Conservation (phyloP, 64 coral and sea anemone genomes). For the Acropora yongei region DNA sequence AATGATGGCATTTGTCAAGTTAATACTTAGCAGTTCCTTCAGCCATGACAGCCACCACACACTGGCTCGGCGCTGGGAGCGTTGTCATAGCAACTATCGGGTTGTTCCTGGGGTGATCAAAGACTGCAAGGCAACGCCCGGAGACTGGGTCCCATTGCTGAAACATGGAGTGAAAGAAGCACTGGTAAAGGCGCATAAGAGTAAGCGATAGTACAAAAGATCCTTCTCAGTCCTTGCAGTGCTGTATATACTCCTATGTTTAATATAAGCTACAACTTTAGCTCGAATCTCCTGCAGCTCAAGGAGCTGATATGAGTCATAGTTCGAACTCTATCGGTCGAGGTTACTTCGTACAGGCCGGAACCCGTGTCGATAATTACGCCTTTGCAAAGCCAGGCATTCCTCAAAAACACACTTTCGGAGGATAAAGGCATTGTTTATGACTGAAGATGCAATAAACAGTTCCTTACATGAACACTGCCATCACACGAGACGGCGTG, state of each 20-base stretch:
- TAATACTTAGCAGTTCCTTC: conserved; percentile 80
- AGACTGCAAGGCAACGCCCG: conserved; percentile 55
- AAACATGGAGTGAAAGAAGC: background rate
- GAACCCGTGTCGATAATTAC: too few relatives aligned
- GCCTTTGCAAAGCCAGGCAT: too few relatives aligned
- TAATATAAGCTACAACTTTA: too few relatives aligned
- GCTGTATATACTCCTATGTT: too few relatives aligned
- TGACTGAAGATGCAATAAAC: background rate
- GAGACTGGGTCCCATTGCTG: conserved; percentile 91
- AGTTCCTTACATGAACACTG: conserved; percentile 76
- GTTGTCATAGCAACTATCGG: conserved; percentile 88
- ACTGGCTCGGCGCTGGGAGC: conserved; percentile 83
- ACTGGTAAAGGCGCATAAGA: background rate
- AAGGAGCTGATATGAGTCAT: too few relatives aligned
- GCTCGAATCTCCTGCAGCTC: too few relatives aligned
- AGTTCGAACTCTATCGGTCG: too few relatives aligned
- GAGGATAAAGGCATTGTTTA: too few relatives aligned
- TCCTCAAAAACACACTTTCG: too few relatives aligned
- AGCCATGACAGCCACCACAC: conserved; percentile 80
- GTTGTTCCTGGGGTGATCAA: conserved; percentile 74
- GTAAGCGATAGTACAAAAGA: background rate
- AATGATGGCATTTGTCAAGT: background rate
- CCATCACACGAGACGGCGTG: conserved; percentile 96
- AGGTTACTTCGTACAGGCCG: too few relatives aligned
- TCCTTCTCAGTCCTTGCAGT: too few relatives aligned